Evolutionary conservation across 2,888 invertebrate genomes (phyloP).

Genomic region (Phytoseiulus persimilis): DNA sequence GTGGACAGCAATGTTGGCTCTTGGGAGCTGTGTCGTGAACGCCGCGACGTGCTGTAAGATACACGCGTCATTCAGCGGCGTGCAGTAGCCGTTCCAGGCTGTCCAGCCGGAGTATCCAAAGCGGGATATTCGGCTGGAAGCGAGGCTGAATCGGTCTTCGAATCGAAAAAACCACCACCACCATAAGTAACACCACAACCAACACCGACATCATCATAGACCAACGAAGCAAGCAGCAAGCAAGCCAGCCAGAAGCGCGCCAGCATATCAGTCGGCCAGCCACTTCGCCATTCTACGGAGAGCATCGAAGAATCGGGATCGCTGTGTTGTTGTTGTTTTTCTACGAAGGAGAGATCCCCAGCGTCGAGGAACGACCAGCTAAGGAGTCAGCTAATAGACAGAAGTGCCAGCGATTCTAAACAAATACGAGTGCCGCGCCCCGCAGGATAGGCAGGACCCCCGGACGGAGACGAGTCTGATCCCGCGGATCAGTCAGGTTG

Average conservation of each 20-base stretch:
- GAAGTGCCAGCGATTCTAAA: background rate
- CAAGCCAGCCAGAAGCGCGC: background rate
- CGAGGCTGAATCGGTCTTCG: constrained; percentile 10
- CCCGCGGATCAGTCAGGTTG: constrained; percentile 32
- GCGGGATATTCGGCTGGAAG: constrained; percentile 10
- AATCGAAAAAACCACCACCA: constrained; percentile 15
- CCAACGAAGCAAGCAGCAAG: constrained; percentile 7
- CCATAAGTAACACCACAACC: constrained; percentile 7
- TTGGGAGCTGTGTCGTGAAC: constrained; percentile 27
- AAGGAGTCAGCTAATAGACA: background rate
- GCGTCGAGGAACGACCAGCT: background rate
- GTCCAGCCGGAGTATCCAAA: background rate
- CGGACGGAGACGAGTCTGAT: constrained; percentile 32
- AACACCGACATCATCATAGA: background rate
- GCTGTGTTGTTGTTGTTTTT: background rate
- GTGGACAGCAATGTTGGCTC: constrained; percentile 33
- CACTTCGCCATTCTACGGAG: background rate
- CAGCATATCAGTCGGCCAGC: background rate
- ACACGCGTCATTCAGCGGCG: constrained; percentile 15
- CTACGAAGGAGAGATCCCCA: background rate
- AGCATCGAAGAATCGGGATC: background rate
- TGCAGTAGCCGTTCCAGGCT: constrained; percentile 32
- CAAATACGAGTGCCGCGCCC: constrained; percentile 7
- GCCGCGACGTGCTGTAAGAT: constrained; percentile 16
- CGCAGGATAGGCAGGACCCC: constrained; percentile 36